Base-by-base conservation (phyloP, 2,797 vertebrate genomes). In the Pantherophis alleghaniensis region DNA sequence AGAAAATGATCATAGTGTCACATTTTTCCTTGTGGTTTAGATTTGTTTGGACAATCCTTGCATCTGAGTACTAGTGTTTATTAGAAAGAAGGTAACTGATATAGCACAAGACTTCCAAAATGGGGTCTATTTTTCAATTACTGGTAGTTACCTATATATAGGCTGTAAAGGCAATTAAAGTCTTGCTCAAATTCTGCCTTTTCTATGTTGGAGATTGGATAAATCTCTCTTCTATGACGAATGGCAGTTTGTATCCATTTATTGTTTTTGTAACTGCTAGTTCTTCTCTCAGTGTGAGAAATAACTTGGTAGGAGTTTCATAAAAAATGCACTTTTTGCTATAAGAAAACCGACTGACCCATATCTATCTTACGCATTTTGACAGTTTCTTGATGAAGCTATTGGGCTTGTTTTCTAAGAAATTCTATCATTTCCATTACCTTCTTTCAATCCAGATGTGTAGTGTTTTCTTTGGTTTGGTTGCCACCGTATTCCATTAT, bases 391-490 rank as follows among this genome's bases (percentile, higher is more conserved):
- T 91, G 92, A 91, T 0, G 1, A 1, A 92, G 94, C 95, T 96
- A 91, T 95, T 95, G 92, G 87, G 94, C 94, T 96, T 94, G 91
- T 92, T 95, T 94, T 97, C 47, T 51, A 51, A 51, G 47, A 51
- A 51, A 51, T 86, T 51, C 22, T 86, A 7, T 10, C 7, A 56
- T 9, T 37, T 32, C 87, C 55, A 57, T 56, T 32, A 20, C 20
- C n/a, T 88, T 22, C n/a, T 37, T 57, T 37, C 59, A 24, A 57
- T 32, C 26, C 32, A 61, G 9, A 32, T 20, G 69, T 11, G 32
- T 88, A 63, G 13, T 47, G 86, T 61, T 61, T 61, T 61, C 59
- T 61, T 61, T 61, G 22, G 7, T 61, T 61, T 92, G 74, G 16
- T 42, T 93, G 2, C 93, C 96, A 92, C 93, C 51, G 5, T 93